Evolutionary conservation across 2,888 invertebrate genomes (phyloP).

Genomic region (Philereme transversata): DNA sequence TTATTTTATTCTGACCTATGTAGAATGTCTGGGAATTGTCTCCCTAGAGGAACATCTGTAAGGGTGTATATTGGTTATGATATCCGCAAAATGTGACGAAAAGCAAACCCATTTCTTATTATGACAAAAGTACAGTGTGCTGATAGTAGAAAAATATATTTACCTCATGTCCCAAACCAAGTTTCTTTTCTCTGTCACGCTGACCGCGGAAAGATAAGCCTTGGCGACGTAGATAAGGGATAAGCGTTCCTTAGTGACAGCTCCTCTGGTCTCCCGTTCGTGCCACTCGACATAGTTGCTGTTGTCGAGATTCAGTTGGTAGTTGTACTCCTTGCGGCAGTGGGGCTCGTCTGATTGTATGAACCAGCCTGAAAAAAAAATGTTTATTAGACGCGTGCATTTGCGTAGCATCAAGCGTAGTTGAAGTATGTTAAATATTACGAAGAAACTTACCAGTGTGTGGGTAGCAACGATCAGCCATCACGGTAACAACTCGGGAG

Average conservation of each 20-base stretch:
- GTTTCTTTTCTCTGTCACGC: slow-evolving; percentile 95
- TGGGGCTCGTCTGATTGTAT: slow-evolving; percentile 91
- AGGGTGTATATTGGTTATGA: no score
- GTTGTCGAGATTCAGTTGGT: slow-evolving; percentile 88
- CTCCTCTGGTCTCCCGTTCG: slow-evolving; percentile 89
- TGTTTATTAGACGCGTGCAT: neutral
- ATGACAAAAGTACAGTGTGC: neutral
- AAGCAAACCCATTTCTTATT: no score
- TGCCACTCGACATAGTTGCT: slow-evolving; percentile 93
- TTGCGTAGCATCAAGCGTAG: neutral
- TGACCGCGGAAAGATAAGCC: slow-evolving; percentile 91
- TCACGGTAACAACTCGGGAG: slow-evolving; percentile 92
- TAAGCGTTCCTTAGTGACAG: slow-evolving; percentile 85
- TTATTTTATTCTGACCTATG: neutral
- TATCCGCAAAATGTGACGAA: no score
- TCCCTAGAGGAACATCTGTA: no score
- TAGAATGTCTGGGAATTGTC: no score
- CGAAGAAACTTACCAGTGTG: slow-evolving; percentile 87
- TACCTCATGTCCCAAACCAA: slow-evolving; percentile 91
- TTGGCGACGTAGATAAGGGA: slow-evolving; percentile 91
- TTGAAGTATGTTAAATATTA: neutral
- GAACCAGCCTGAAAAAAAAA: slow-evolving; percentile 87
- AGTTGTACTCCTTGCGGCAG: slow-evolving; percentile 93
- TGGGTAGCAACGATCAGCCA: slow-evolving; percentile 94
- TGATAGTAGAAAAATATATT: neutral